Evolutionary conservation across 2,888 invertebrate genomes (phyloP), one percentile per base, ranked within the genome.

Genomic region (Prenolepis imparis): DNA sequence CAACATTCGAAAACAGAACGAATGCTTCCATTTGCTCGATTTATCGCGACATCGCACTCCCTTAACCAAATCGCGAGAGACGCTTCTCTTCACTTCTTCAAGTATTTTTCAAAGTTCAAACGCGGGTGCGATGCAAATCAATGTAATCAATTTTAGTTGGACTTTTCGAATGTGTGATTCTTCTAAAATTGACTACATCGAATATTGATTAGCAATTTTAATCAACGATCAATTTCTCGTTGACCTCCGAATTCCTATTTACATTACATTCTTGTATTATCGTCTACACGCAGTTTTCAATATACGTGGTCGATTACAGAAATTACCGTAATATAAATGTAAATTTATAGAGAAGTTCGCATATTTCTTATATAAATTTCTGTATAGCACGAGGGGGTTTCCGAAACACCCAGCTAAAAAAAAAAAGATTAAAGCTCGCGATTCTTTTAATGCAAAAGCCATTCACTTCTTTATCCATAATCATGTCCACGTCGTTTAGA

Each of bases 1-100:
- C 81, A 72, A 83, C 44, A 61, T 52, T 82, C 83, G 84, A 84
- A 83, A 89, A 82, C 84, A 73, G 24, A 41, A 67, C 32, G 32
- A 32, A 8, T 2, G 2, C 57, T 61, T 70, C 44, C 8, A 70
- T 44, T 59, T 70, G 28, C 12, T 75, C 55, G 44, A 78, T 68
- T 59, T 75, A 24, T 8, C n/a, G 36, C 18, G 24, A 1, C 12
- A 12, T 55, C 32, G 3, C 41, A 6, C 8, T 59, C n/a, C 41
- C n/a, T 39, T 28, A 9, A 36, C 15, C 36, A 3, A 1, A 39
- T 41, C 28, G n/a, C 41, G 28, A 55, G n/a, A 64, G 24, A 15
- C 1, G 3, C 36, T 61, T 48, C 28, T 48, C 21, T 24, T n/a
- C 28, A 32, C 11, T 32, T n/a, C n/a, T 21, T 21, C 24, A 44